These are phyloP conservation scores for Glyphotaelius pellucidus DNA, from an alignment of 2,888 invertebrate species.

Conservation along the genomic window DNA sequence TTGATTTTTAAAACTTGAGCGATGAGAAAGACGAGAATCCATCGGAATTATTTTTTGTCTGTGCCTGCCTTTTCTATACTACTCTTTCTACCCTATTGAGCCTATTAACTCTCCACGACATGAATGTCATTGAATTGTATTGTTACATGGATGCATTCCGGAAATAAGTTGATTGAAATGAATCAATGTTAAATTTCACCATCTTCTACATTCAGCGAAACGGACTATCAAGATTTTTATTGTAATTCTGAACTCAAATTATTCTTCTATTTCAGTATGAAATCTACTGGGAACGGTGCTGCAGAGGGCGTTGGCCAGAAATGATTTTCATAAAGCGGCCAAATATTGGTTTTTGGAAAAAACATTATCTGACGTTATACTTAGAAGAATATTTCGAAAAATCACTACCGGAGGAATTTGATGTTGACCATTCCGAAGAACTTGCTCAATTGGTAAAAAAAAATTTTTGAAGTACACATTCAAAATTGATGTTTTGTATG, in stretches of 20 bases:
- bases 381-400: constrained; percentile 75
- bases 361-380: constrained; percentile 75
- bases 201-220: not conserved
- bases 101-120: not conserved
- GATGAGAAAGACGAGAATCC: not conserved
- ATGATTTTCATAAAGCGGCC: constrained; percentile 70
- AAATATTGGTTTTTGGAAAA: constrained; percentile 79
- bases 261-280: constrained; percentile 74
- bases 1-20: not conserved
- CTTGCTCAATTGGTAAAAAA: constrained; percentile 71
- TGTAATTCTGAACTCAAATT: not conserved
- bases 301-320: constrained; percentile 71
- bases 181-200: not conserved
- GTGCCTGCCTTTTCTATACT: not conserved
- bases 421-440: constrained; percentile 73
- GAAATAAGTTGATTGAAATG: not conserved
- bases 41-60: not conserved
- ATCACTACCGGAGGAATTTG: constrained; percentile 73
- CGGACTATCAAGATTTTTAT: not conserved
- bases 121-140: not conserved
- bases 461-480: not conserved
- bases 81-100: too few relatives aligned
- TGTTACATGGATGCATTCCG: not conserved
- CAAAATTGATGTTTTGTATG: not conserved
- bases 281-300: constrained; percentile 81